Evolutionary conservation across 2,888 invertebrate genomes (phyloP), one percentile per base, ranked within the genome.

Genomic region (Eugnorisma glareosa): DNA sequence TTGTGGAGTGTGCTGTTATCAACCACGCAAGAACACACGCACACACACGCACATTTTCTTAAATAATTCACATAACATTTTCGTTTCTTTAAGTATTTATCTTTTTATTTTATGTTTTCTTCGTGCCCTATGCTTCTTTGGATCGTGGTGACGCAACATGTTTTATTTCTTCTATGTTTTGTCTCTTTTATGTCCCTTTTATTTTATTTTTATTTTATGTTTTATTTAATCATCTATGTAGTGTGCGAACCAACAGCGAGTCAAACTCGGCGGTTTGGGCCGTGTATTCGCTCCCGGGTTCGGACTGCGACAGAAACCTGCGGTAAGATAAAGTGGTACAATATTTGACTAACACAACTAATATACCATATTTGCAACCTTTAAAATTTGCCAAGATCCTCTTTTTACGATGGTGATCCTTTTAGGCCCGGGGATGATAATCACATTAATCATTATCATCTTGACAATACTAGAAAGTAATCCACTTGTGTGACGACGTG

Each of bases 211-310:
- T 73, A 1, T n/a, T 31, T 67, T n/a, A n/a, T n/a, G n/a, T n/a
- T n/a, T 69, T 61, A 13, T 61, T 54, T 10, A 35, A 28, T 15
- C 11, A 28, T 15, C 28, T 28, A 74, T 51, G 6, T 67, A 83
- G 82, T 43, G 72, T 13, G 66, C 51, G 6, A 51, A 66, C 21
- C 69, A 63, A 35, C 82, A 85, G 48, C 85, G 82, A 43, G 72
- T 61, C 48, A 85, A 74, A 1, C 72, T 85, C 13, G 71, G 59
- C 37, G 81, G 81, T 11, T 31, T 75, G 68, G 85, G 85, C 0
- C 45, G 72, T 1, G 54, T 81, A 13, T 67, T 84, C 24, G 48
- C 82, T 21, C 45, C 69, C 0, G 81, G 72, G 0, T 51, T 81
- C 7, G 85, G 72, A 18, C 31, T 81, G n/a, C 75, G 85, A 1